phyloP scores from a whole-genome alignment of 2,888 invertebrate genomes.

The Chaitophorus viminalis region DNA sequence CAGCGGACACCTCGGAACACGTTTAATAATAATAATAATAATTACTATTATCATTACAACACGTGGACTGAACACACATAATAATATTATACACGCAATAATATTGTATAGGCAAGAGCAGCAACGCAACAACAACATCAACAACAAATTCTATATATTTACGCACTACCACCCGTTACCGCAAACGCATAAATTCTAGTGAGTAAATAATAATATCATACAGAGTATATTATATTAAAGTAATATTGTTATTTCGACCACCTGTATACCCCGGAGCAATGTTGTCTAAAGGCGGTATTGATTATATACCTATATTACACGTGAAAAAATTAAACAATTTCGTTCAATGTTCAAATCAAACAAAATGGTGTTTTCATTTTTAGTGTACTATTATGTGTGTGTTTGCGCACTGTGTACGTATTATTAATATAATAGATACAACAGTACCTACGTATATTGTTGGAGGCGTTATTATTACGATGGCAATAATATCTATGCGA shows the following conservation, averaged over 20 bases:
- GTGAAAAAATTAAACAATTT: constrained; percentile 35
- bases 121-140: neutral
- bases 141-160: neutral
- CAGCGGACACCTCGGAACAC: neutral
- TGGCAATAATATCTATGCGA: neutral
- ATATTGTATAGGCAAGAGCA: neutral
- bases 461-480: neutral
- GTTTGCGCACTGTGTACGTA: neutral
- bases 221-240: neutral
- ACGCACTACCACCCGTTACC: constrained; percentile 10
- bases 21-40: neutral
- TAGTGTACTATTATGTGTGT: neutral
- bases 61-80: neutral
- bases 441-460: neutral
- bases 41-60: neutral
- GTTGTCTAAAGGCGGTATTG: neutral
- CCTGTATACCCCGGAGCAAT: neutral
- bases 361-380: constrained; percentile 18
- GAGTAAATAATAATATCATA: constrained; percentile 14
- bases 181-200: constrained; percentile 6
- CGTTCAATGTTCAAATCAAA: constrained; percentile 15
- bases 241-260: constrained; percentile 7
- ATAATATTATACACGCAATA: too few species aligned
- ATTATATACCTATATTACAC: constrained; percentile 1
- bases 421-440: neutral